Evolutionary conservation across 2,888 invertebrate genomes (phyloP), one percentile per base, ranked within the genome.

Genomic region (Hartigia nigra): DNA sequence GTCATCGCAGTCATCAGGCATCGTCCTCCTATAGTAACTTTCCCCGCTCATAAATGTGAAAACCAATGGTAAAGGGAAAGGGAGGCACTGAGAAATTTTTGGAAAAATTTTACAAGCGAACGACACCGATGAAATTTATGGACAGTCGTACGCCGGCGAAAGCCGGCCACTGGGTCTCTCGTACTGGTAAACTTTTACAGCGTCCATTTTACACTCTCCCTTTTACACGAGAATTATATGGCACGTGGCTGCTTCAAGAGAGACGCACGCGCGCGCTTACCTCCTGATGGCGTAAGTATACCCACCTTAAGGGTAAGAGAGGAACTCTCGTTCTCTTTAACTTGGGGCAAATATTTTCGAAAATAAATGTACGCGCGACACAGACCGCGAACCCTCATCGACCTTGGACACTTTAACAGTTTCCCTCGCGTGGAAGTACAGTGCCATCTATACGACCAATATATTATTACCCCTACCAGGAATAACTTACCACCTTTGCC

Each of bases 61-160:
- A 55, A 55, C 39, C 39, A 55, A 55, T 55, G 39, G 39, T 5
- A 55, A 55, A 12, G 36, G 36, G 12, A 35, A 34, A 34, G 35
- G 76, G 76, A 79, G 78, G 76, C 75, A 78, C 78, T 78, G 74
- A 72, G 31, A 82, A 85, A 82, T 80, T 79, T 82, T 79, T 74
- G 75, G 75, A 77, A 81, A 82, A 83, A 81, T 75, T 83, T 82
- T 82, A 84, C 82, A 81, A 79, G 79, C 81, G 78, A 78, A 72
- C 78, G 77, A 69, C 77, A 78, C 79, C 79, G 77, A 69, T 31
- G 37, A 85, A 85, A 88, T 87, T 87, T 88, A 86, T 85, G 83
- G 81, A 81, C 81, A 86, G 88, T 87, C 90, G 88, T 88, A 87
- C 87, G 89, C 86, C 87, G 39, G 78, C 72, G 76, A 79, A 79